Conservation (phyloP, 2,888 invertebrate species). For the Nowickia ferox region DNA sequence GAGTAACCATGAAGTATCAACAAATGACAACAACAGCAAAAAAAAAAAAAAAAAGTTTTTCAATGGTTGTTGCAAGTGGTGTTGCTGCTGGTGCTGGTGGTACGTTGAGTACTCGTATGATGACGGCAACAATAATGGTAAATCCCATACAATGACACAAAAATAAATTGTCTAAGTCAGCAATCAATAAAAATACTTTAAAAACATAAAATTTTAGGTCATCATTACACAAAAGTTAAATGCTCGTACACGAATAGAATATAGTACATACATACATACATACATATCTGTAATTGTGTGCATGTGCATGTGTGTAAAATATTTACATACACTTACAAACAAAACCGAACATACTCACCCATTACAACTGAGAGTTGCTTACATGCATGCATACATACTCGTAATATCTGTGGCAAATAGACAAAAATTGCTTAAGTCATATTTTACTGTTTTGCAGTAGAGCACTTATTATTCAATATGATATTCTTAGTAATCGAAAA, state of each 20-base stretch:
- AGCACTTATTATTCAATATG: no score
- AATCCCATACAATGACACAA: conserved; percentile 71
- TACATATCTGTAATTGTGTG: background rate
- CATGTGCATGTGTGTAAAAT: conserved; percentile 4
- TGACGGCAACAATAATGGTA: conserved; percentile 51
- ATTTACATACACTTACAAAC: background rate
- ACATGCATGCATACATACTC: no score
- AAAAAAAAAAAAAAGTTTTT: conserved; percentile 6
- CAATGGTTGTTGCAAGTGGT: conserved; percentile 36
- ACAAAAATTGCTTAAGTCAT: no score
- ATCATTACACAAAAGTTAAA: conserved; percentile 67
- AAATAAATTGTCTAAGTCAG: conserved; percentile 73
- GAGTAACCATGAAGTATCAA: conserved; percentile 63
- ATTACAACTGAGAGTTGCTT: no score
- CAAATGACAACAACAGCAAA: conserved; percentile 38
- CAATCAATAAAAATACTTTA: conserved; percentile 72
- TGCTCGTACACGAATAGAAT: conserved; percentile 16
- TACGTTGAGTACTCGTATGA: conserved; percentile 30
- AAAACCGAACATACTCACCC: no score
- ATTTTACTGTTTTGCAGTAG: no score
- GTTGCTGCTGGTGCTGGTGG: background rate
- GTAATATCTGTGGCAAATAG: no score
- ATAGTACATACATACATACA: background rate
- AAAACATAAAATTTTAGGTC: conserved; percentile 72
- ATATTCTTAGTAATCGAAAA: no score